Base-by-base conservation (phyloP, 2,888 invertebrate genomes). In the Gymnosoma rotundatum region DNA sequence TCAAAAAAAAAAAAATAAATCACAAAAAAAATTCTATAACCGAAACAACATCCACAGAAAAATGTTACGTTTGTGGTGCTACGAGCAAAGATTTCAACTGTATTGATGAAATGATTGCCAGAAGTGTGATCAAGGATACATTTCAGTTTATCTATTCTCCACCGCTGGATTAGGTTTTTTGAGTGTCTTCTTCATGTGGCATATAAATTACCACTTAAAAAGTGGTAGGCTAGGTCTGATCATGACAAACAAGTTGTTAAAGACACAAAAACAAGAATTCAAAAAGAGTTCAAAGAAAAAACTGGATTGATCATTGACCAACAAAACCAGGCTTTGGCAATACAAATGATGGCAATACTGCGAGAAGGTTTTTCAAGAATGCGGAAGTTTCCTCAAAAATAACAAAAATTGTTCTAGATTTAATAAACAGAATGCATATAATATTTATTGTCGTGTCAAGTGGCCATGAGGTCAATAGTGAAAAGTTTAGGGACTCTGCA, bases 121-220 rank as follows among this genome's bases (percentile, higher is more conserved):
- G 73, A 52, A 70, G 25, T 38, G 70, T 82, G 38, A 82, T 69
- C 54, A 78, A 42, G 8, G 60, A 86, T 54, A 73, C 74, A 52
- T 56, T 83, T 10, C 70, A 83, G 75, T 48, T 70, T 84, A 61
- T 81, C 84, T 38, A 74, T 72, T 38, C 63, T 80, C 48, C 80
- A 84, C 48, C 70, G 67, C 48, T 80, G 81, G 78, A 81, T 78
- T 50, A 45, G 66, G 32, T 70, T 60, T 82, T 82, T 76, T 56
- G 63, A 70, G 48, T 82, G 82, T 52, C 25, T 75, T 7, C 54
- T 74, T 14, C 61, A 81, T 48, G 14, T 80, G 14, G 20, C 50
- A 42, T 74, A 79, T 45, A 63, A 66, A 66, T 16, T 64, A 18
- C 45, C 38, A n/a, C 56, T 56, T 56, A 64, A 79, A 66, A 63